Evolutionary conservation across 1,140 invertebrate species (phyloP).

Genomic region (Epicauta chinensis): DNA sequence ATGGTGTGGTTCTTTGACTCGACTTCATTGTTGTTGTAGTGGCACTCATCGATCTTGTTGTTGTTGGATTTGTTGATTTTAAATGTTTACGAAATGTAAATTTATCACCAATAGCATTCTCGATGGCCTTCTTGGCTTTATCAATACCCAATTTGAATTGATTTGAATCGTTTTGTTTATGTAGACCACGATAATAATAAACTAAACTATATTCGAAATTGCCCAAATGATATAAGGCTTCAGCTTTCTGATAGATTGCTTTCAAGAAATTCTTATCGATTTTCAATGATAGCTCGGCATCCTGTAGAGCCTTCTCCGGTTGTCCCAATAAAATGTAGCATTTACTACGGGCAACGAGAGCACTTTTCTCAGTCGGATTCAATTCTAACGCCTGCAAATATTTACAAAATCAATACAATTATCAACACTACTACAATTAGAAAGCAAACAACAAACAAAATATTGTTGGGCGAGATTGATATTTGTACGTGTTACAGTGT

Average conservation of each 20-base stretch:
- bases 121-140: constrained; percentile 90
- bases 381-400: constrained; percentile 76
- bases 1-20: neutral
- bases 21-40: neutral
- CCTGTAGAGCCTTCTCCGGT: constrained; percentile 71
- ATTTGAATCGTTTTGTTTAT: constrained; percentile 76
- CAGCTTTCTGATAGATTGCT: constrained; percentile 88
- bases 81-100: neutral
- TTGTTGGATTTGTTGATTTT: neutral
- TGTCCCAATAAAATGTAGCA: constrained; percentile 86
- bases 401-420: constrained; percentile 12
- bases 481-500: neutral
- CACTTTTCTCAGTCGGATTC: constrained; percentile 76
- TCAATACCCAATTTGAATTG: constrained; percentile 86
- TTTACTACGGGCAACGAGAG: constrained; percentile 80
- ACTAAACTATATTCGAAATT: constrained; percentile 91
- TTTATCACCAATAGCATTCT: constrained; percentile 73
- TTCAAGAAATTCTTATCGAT: constrained; percentile 72
- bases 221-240: constrained; percentile 85
- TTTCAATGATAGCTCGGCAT: constrained; percentile 74
- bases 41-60: neutral
- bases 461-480: too few relatives aligned
- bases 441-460: too few relatives aligned
- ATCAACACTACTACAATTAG: neutral
- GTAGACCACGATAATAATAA: constrained; percentile 81